Evolutionary conservation across 1,140 invertebrate species (phyloP).

Genomic region (Brachystomella parvula): DNA sequence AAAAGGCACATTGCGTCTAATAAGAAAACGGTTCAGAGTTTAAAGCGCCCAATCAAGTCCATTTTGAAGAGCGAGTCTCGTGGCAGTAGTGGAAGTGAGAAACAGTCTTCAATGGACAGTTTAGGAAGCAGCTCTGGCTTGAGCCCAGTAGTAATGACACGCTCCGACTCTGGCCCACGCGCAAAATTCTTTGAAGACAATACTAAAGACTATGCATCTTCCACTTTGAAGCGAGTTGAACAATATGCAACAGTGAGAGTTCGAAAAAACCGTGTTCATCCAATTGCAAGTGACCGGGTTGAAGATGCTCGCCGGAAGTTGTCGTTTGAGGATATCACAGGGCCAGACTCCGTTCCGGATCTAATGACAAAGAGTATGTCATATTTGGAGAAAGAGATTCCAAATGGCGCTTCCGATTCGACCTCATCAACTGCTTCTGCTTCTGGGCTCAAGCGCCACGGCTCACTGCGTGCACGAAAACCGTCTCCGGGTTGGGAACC

Average conservation of each 20-base stretch:
- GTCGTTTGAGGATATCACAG: neutral
- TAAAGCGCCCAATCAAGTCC: conserved; percentile 33
- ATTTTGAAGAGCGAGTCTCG: conserved; percentile 32
- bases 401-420: neutral
- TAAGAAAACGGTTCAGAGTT: conserved; percentile 17
- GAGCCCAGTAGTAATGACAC: conserved; percentile 18
- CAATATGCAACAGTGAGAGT: conserved; percentile 33
- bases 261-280: conserved; percentile 9
- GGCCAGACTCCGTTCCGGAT: conserved; percentile 8
- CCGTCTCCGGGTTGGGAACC: conserved; percentile 19
- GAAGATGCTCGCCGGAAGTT: neutral
- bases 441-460: conserved; percentile 23
- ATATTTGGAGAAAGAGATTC: conserved; percentile 28
- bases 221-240: conserved; percentile 31
- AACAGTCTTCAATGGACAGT: conserved; percentile 34
- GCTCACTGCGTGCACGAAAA: conserved; percentile 25
- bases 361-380: conserved; percentile 36
- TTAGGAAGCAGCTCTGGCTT: conserved; percentile 22
- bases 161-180: conserved; percentile 27
- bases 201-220: conserved; percentile 20
- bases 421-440: neutral
- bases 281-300: neutral
- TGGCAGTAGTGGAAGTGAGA: conserved; percentile 32
- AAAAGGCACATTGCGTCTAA: conserved; percentile 2
- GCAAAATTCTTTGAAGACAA: conserved; percentile 20